Conservation (phyloP, 2,113 vertebrate species). For the Pygathrix nemaeus region DNA sequence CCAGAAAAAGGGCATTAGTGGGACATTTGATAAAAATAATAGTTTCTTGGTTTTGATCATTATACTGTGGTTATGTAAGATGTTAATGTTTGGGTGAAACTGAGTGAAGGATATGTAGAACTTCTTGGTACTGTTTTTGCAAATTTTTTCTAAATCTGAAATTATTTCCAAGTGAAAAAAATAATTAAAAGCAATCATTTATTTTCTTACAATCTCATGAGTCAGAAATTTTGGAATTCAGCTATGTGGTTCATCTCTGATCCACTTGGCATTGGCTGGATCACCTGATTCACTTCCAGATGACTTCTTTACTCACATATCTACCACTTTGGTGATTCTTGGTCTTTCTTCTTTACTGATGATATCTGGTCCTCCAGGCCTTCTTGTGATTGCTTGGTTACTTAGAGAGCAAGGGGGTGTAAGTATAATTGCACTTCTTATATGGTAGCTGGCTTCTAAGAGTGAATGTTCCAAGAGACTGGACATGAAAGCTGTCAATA, state of each 20-base stretch:
- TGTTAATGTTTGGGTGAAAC: not conserved
- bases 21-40: not conserved
- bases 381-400: not conserved
- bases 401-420: not conserved
- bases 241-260: not conserved
- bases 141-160: conserved; percentile 35
- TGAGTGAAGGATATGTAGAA: not conserved
- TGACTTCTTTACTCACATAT: not conserved
- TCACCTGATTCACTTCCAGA: not conserved
- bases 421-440: not conserved
- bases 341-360: not conserved
- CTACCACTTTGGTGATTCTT: not conserved
- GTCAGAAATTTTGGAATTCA: not conserved
- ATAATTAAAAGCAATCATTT: not conserved
- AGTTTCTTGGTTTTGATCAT: not conserved
- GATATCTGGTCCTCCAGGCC: not conserved
- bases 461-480: not conserved
- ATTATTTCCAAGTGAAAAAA: conserved; percentile 18
- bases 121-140: not conserved
- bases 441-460: not conserved
- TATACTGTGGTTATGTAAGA: not conserved
- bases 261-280: not conserved
- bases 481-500: not conserved
- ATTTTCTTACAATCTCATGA: conserved; percentile 13
- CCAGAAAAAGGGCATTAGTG: not conserved